Evolutionary conservation across 1,140 invertebrate species (phyloP), one percentile per base, ranked within the genome.

Genomic region (Piezodorus guildinii): DNA sequence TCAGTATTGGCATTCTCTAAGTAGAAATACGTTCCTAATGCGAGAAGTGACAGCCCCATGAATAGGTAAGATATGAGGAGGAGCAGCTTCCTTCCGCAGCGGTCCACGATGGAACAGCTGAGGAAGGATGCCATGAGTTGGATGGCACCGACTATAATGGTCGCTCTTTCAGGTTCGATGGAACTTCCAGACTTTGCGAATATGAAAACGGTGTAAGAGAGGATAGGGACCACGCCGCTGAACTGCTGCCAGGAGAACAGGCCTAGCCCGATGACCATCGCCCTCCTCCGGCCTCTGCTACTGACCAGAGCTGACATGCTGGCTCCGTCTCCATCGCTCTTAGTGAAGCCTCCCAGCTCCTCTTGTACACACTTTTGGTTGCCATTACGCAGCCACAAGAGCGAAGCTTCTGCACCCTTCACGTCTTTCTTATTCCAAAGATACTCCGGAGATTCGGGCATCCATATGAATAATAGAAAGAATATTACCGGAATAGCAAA

Each of bases 211-310:
- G 88, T 86, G 71, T 90, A 92, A 75, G 92, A 92, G 68, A 93
- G 88, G 25, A 94, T 84, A 16, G 87, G 89, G 76, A 93, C 89
- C 63, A 90, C 81, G 19, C 88, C 88, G 62, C 85, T 85, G 60
- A 89, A 78, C 72, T 90, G 88, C 72, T 93, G 91, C 75, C 91
- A 88, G 70, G 84, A 78, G 84, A 94, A 89, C 54, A 89, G 77
- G 0, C 83, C 82, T 2, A 91, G 76, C 17, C 83, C 83, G 43
- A 91, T 83, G 12, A 88, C 8, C 60, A 65, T 30, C 14, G 65
- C 65, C 15, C 19, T 15, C 71, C 71, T 49, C 69, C 71, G 65
- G 79, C 44, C 65, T 62, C 62, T 66, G 9, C 44, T 79, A 2
- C 76, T 76, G 1, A 87, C n/a, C 9, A 66, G 46, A 19, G 23